A percentile compares a stretch with the other conserved stretches of the same genome.
phyloP scores from a whole-genome alignment of 2,888 invertebrate genomes.

The Zonitis immaculata region DNA sequence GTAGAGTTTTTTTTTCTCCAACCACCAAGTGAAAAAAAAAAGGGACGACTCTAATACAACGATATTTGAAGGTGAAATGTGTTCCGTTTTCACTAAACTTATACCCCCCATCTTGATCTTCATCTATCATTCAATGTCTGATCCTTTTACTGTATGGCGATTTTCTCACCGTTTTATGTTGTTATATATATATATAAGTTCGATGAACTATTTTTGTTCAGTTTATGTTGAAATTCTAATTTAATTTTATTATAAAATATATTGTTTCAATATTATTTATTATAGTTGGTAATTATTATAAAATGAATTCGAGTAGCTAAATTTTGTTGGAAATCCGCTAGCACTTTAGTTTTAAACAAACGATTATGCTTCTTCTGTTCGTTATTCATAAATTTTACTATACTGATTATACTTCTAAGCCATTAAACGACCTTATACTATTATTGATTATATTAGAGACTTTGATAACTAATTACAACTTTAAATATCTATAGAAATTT shows the following conservation, averaged over 20 bases:
- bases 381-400: not conserved
- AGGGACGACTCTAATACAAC: not conserved
- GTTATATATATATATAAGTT: no score
- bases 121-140: constrained; percentile 31
- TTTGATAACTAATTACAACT: not conserved
- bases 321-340: not conserved
- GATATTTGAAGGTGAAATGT: constrained; percentile 5
- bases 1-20: no score
- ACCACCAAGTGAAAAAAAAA: not conserved
- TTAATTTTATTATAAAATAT: no score
- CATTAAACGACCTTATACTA: not conserved
- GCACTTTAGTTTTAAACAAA: not conserved
- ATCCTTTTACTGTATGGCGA: constrained; percentile 28
- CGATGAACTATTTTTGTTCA: not conserved
- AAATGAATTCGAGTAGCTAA: not conserved
- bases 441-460: constrained; percentile 6
- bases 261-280: no score
- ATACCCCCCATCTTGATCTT: constrained; percentile 20
- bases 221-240: no score
- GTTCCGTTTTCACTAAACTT: constrained; percentile 23
- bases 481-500: no score
- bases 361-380: not conserved
- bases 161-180: constrained; percentile 20
- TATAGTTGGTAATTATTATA: not conserved
- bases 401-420: constrained; percentile 2